phyloP scores from a whole-genome alignment of 2,888 invertebrate genomes.

The Parnassius apollo region DNA sequence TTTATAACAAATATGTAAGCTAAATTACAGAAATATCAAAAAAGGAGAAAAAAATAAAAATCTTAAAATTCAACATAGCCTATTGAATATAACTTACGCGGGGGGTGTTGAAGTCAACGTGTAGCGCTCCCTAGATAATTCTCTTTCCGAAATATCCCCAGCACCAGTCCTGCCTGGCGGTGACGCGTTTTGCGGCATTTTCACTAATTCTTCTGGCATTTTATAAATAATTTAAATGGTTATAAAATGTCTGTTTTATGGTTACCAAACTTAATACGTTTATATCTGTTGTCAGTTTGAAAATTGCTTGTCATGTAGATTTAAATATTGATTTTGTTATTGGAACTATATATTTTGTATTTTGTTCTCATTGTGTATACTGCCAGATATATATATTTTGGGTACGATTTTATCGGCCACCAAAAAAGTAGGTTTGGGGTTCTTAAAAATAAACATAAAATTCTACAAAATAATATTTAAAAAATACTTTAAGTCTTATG shows the following conservation, averaged over 20 bases:
- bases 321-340: constrained; percentile 7
- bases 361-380: constrained; percentile 4
- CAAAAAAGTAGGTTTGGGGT: too few relatives aligned
- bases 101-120: constrained; percentile 58
- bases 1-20: too few relatives aligned
- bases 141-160: constrained; percentile 69
- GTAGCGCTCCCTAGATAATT: constrained; percentile 59
- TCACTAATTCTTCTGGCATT: constrained; percentile 60
- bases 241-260: constrained; percentile 7
- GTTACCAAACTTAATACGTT: not conserved
- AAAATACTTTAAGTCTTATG: too few relatives aligned
- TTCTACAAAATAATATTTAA: too few relatives aligned
- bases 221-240: constrained; percentile 22
- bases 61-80: too few relatives aligned
- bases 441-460: too few relatives aligned
- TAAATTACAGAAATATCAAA: too few relatives aligned
- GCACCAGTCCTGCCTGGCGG: constrained; percentile 64
- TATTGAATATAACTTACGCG: constrained; percentile 10
- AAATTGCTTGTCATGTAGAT: constrained; percentile 8
- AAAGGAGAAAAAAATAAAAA: too few relatives aligned
- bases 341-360: not conserved
- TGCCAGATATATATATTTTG: not conserved
- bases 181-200: constrained; percentile 57
- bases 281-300: constrained; percentile 14
- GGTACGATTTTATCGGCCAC: too few relatives aligned